These are phyloP conservation scores for Drosophila sulfurigaster DNA, from an alignment of 1,140 invertebrate genomes.

Conservation along the genomic window DNA sequence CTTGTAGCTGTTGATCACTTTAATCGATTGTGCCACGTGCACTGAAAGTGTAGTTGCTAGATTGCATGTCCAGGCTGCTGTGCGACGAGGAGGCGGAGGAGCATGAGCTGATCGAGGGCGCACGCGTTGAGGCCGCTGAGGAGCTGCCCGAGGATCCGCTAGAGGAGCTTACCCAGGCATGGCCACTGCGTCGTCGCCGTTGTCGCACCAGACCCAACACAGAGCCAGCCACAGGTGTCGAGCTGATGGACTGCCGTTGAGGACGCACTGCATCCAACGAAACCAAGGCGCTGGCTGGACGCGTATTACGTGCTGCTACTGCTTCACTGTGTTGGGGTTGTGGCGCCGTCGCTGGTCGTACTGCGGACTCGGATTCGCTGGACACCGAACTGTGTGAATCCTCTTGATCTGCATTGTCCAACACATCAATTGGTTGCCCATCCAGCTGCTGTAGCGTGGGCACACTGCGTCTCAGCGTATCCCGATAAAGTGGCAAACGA, in stretches of 20 bases:
- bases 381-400: slow-evolving; percentile 64
- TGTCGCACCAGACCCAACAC: slow-evolving; percentile 73
- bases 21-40: slow-evolving; percentile 54
- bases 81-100: slow-evolving; percentile 43
- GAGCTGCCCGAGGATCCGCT: slow-evolving; percentile 67
- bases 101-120: slow-evolving; percentile 64
- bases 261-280: slow-evolving; percentile 40
- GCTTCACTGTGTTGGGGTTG: background rate
- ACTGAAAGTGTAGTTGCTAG: slow-evolving; percentile 53
- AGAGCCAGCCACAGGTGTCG: slow-evolving; percentile 73
- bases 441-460: slow-evolving; percentile 84
- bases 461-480: slow-evolving; percentile 79
- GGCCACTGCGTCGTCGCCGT: slow-evolving; percentile 61
- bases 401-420: slow-evolving; percentile 1
- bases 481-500: slow-evolving; percentile 76
- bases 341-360: slow-evolving; percentile 65
- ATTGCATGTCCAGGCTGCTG: slow-evolving; percentile 66
- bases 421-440: slow-evolving; percentile 58
- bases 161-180: slow-evolving; percentile 73
- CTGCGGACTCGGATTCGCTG: slow-evolving; percentile 56
- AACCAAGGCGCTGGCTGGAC: slow-evolving; percentile 36
- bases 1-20: slow-evolving; percentile 25
- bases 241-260: slow-evolving; percentile 32
- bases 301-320: background rate
- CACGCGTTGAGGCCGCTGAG: slow-evolving; percentile 55